Evolutionary conservation across 2,888 invertebrate species (phyloP).

Genomic region (Criorhina ranunculi): DNA sequence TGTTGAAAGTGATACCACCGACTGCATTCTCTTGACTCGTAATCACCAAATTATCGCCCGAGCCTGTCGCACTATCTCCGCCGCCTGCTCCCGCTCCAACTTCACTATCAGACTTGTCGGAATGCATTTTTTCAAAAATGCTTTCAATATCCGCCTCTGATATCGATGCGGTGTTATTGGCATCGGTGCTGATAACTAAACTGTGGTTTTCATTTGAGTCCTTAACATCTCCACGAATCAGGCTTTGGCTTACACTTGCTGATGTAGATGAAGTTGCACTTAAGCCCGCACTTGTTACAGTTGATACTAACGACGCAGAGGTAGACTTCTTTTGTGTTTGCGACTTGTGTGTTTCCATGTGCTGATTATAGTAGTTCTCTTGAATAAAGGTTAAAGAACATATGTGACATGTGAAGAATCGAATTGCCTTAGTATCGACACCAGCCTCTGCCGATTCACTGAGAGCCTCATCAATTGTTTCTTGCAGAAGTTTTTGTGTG

Average conservation of each 20-base stretch:
- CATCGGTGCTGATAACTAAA: conserved; percentile 60
- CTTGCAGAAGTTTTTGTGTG: conserved; percentile 84
- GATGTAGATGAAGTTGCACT: conserved; percentile 66
- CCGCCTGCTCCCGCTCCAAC: conserved; percentile 69
- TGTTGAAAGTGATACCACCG: conserved; percentile 84
- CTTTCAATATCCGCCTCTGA: conserved; percentile 84
- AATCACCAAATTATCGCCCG: conserved; percentile 83
- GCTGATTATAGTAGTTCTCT: conserved; percentile 84
- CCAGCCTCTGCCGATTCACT: conserved; percentile 82
- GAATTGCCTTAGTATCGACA: conserved; percentile 82
- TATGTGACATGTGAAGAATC: conserved; percentile 84
- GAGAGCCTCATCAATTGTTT: conserved; percentile 84
- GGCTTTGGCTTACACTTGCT: conserved; percentile 59
- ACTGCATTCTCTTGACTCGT: conserved; percentile 84
- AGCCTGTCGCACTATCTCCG: conserved; percentile 57
- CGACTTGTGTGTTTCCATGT: conserved; percentile 83
- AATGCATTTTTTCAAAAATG: conserved; percentile 85
- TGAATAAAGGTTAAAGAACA: conserved; percentile 85
- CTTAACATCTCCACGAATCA: conserved; percentile 78
- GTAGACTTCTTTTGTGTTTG: conserved; percentile 78
- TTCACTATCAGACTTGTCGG: conserved; percentile 83
- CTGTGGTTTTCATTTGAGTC: conserved; percentile 52
- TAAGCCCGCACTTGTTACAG: conserved; percentile 57
- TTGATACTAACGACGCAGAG: conserved; percentile 50
- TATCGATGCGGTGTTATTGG: conserved; percentile 79